These are phyloP conservation scores for Ashinkailepas kermadecensis DNA, from an alignment of 2,888 invertebrate species.

Conservation along the genomic window DNA sequence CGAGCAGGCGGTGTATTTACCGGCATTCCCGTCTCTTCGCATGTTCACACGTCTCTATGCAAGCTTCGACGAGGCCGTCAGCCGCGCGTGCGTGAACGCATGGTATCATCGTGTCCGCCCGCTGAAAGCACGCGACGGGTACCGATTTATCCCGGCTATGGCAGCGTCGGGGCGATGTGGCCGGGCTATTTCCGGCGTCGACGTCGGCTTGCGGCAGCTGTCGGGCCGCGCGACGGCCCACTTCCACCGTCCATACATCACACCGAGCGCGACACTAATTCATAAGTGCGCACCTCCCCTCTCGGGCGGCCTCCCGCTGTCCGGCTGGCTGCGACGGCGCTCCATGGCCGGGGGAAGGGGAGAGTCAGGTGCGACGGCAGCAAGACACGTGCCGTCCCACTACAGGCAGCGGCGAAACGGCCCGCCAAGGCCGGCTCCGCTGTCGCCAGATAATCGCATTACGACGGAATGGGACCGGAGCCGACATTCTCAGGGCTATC, in stretches of 20 bases:
- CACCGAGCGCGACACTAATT: constrained; percentile 15
- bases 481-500: neutral
- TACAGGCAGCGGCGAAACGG: too few relatives aligned
- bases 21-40: too few relatives aligned
- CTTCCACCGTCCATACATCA: neutral
- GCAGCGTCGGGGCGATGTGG: neutral
- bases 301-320: too few relatives aligned
- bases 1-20: neutral
- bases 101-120: neutral
- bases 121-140: neutral
- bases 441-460: neutral
- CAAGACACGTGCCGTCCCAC: too few relatives aligned
- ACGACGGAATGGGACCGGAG: neutral
- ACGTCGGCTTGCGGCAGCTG: neutral
- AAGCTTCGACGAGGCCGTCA: neutral
- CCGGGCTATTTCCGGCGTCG: neutral
- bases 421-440: too few relatives aligned
- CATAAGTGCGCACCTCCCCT: neutral
- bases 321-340: too few relatives aligned
- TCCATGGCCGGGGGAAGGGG: too few relatives aligned
- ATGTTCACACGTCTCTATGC: too few relatives aligned
- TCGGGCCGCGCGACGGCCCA: neutral
- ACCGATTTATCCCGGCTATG: neutral
- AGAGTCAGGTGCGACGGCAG: too few relatives aligned
- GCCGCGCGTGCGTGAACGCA: neutral